Base-by-base conservation (phyloP, 2,888 invertebrate species). In the Stenchaetothrips biformis region DNA sequence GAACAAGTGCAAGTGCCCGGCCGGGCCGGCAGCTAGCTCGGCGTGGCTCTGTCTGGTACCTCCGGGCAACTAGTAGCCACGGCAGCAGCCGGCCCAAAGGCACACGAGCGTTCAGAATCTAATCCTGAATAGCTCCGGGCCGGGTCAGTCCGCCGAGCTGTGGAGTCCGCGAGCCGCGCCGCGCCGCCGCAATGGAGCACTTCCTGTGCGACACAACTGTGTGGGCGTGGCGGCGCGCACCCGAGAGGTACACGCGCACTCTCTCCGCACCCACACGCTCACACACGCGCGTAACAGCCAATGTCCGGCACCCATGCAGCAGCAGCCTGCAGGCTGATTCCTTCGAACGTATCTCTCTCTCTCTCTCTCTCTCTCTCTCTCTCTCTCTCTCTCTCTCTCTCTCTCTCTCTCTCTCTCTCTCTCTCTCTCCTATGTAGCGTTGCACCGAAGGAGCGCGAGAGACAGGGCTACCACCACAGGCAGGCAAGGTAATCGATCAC, bases 391-490 rank as follows among this genome's bases (percentile, higher is more conserved):
- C 59, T 59, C 13, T 59, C 59, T 59, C 59, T 59, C 13, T 59
- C 59, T 59, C 13, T 59, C 59, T 59, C 59, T 59, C 59, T 59
- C 59, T 59, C 59, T 59, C 59, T 59, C 59, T 59, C 59, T 13
- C 59, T 0, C 59, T 0, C 59, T 7, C 59, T 1, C 59, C 37
- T 2, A 37, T 37, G 37, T 4, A 4, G 37, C 37, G 37, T 37
- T n/a, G n/a, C n/a, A n/a, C n/a, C n/a, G 37, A 4, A 4, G 37
- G 37, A 2, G 37, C 37, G 37, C 1, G 37, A 37, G 37, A 37
- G 37, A 37, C 37, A 37, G 37, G 4, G 37, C 37, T 1, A 37
- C 37, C 2, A 37, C 37, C 2, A 37, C 2, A 37, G 37, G 37
- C 37, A 37, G 37, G 37, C 37, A 37, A 37, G 37, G 37, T 37